A percentile compares a stretch with the other conserved stretches of the same genome.
phyloP scores from a whole-genome alignment of 1,140 invertebrate species.

The Drosophila dunni region DNA sequence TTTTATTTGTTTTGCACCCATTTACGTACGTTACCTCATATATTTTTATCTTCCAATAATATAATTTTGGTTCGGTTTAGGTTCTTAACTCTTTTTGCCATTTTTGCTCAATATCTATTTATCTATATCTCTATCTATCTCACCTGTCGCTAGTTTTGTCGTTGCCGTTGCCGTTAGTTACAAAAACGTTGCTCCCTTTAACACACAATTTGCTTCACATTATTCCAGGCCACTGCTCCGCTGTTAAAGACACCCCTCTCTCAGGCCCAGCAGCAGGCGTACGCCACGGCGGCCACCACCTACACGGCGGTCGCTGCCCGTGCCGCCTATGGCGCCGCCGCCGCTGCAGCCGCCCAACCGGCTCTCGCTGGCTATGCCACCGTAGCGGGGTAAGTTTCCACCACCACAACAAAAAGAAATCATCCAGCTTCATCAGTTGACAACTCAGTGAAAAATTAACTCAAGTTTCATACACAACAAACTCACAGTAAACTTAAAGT shows the following conservation, averaged over 20 bases:
- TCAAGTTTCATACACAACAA: slow-evolving; percentile 3
- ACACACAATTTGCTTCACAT: slow-evolving; percentile 83
- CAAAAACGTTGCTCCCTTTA: slow-evolving; percentile 51
- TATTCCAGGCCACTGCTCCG: slow-evolving; percentile 88
- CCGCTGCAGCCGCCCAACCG: slow-evolving; percentile 91
- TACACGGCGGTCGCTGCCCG: slow-evolving; percentile 93
- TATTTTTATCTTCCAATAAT: slow-evolving; percentile 21
- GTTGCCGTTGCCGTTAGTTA: slow-evolving; percentile 32
- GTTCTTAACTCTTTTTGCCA: slow-evolving; percentile 52
- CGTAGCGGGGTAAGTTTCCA: slow-evolving; percentile 84
- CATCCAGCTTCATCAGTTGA: slow-evolving; percentile 3
- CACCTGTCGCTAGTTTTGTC: slow-evolving; percentile 44
- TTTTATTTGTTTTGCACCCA: slow-evolving; percentile 49
- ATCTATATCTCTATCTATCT: slow-evolving; percentile 48
- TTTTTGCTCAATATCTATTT: slow-evolving; percentile 48
- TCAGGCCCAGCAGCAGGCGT: slow-evolving; percentile 88
- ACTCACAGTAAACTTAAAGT: slow-evolving; percentile 3
- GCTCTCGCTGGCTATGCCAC: slow-evolving; percentile 89
- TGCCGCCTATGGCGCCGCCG: slow-evolving; percentile 92
- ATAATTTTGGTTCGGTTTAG: slow-evolving; percentile 38
- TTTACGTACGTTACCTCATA: slow-evolving; percentile 40
- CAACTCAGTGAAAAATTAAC: slow-evolving; percentile 1
- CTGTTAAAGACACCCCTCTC: slow-evolving; percentile 89
- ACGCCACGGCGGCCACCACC: slow-evolving; percentile 89
- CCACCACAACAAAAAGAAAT: not conserved